These are phyloP conservation scores for Sympetrum striolatum DNA, from an alignment of 2,888 invertebrate species.

Conservation along the genomic window DNA sequence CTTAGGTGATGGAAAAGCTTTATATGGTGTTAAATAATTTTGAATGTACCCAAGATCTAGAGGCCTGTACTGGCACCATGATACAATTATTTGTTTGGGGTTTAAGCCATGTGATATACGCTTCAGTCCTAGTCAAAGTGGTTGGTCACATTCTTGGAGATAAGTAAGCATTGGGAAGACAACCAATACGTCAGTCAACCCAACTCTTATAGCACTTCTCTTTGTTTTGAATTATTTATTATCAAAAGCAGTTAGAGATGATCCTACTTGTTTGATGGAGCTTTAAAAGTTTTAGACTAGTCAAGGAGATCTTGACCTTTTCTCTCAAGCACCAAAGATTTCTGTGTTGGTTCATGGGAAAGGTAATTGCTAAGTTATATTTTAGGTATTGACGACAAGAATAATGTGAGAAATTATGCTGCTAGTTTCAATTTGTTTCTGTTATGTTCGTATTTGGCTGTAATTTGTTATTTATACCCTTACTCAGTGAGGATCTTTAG, in stretches of 20 bases:
- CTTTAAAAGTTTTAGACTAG: slow-evolving; percentile 18
- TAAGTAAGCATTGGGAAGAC: background rate
- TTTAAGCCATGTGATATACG: slow-evolving; percentile 5
- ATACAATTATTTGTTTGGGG: slow-evolving; percentile 6
- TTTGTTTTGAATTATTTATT: slow-evolving; percentile 25
- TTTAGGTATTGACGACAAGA: background rate
- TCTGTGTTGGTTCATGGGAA: background rate
- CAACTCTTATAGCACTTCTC: slow-evolving; percentile 1
- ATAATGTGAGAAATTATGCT: background rate
- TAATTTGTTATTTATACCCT: background rate
- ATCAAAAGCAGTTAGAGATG: background rate
- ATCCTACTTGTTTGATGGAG: slow-evolving; percentile 10
- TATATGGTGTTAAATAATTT: slow-evolving; percentile 7
- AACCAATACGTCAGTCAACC: slow-evolving; percentile 1
- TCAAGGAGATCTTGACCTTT: slow-evolving; percentile 6
- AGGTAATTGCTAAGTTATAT: background rate
- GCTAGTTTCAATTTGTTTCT: slow-evolving; percentile 26
- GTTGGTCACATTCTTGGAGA: background rate
- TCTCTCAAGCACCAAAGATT: slow-evolving; percentile 14
- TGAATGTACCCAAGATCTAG: background rate
- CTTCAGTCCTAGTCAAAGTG: slow-evolving; percentile 16
- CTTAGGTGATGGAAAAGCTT: slow-evolving; percentile 19
- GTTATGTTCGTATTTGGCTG: background rate
- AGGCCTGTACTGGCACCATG: background rate
- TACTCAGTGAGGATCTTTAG: background rate